phyloP scores from a whole-genome alignment of 23 tunicate genomes.

The Halocynthia aurantium region DNA sequence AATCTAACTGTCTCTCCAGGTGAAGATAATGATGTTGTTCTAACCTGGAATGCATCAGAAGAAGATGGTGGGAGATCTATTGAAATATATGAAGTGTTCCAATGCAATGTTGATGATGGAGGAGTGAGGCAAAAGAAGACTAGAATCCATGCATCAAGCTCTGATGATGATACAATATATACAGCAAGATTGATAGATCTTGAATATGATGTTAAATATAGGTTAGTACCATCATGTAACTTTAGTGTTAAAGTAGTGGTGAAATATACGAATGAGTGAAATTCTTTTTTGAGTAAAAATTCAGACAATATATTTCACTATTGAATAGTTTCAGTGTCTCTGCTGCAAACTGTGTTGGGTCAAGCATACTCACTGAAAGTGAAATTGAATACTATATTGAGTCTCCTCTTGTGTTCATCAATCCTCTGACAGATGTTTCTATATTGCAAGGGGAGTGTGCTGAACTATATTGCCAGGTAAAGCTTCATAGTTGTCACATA shows the following conservation, averaged over 20 bases:
- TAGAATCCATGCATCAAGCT: neutral
- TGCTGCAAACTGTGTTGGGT: constrained; percentile 26
- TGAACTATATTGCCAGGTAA: constrained; percentile 45
- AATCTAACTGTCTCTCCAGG: neutral
- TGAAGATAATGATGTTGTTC: neutral
- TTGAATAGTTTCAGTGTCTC: constrained; percentile 26
- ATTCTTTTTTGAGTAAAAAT: no score
- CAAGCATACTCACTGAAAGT: constrained; percentile 10
- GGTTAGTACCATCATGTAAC: neutral
- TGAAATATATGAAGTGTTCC: neutral
- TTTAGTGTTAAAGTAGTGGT: neutral
- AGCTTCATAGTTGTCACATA: neutral
- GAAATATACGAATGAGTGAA: neutral
- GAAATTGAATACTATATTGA: constrained; percentile 12
- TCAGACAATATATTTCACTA: no score
- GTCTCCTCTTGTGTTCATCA: constrained; percentile 19
- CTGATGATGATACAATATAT: neutral
- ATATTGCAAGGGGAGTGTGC: constrained; percentile 26
- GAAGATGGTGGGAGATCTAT: constrained; percentile 12
- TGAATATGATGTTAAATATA: constrained; percentile 4
- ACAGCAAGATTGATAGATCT: neutral
- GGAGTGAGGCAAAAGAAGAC: neutral
- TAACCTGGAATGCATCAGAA: constrained; percentile 25
- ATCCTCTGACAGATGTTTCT: constrained; percentile 4
- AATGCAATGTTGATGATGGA: neutral